phyloP scores from a whole-genome alignment of 2,113 vertebrate genomes.

The Mola mola region DNA sequence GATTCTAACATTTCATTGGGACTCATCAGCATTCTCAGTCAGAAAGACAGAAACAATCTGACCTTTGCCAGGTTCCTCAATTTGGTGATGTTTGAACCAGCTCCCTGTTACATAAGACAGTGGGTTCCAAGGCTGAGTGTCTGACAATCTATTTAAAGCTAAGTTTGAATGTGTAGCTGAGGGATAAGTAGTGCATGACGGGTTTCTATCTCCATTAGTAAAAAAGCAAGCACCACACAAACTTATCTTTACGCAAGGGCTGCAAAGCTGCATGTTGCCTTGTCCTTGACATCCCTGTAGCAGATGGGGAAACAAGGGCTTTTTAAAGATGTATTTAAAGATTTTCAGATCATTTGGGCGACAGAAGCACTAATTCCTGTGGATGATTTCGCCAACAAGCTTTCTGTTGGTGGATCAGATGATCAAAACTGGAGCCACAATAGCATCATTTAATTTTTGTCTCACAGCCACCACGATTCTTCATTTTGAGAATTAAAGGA shows the following conservation, averaged over 20 bases:
- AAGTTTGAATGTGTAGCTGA: slow-evolving; percentile 42
- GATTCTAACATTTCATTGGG: too few relatives aligned
- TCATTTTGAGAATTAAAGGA: neutral
- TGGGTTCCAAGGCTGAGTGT: slow-evolving; percentile 29
- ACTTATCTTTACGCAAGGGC: slow-evolving; percentile 47
- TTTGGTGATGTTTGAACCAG: slow-evolving; percentile 19
- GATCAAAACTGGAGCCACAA: neutral
- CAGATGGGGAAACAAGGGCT: neutral
- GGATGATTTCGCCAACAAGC: neutral
- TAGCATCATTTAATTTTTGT: neutral
- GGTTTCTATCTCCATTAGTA: slow-evolving; percentile 46
- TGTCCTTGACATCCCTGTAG: slow-evolving; percentile 38
- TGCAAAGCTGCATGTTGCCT: slow-evolving; percentile 10
- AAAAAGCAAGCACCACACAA: slow-evolving; percentile 19
- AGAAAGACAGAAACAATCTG: too few relatives aligned
- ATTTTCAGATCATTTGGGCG: neutral
- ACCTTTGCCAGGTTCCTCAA: slow-evolving; percentile 18
- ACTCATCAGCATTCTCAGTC: too few relatives aligned
- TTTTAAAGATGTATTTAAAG: neutral
- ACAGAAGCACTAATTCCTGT: neutral
- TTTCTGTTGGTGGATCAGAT: neutral
- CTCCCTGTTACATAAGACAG: slow-evolving; percentile 52
- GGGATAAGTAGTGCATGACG: slow-evolving; percentile 53
- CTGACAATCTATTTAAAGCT: slow-evolving; percentile 60
- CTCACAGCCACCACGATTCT: neutral